phyloP scores from a whole-genome alignment of 53 echinoderm and acorn worm genomes.

The Apostichopus leukothele region DNA sequence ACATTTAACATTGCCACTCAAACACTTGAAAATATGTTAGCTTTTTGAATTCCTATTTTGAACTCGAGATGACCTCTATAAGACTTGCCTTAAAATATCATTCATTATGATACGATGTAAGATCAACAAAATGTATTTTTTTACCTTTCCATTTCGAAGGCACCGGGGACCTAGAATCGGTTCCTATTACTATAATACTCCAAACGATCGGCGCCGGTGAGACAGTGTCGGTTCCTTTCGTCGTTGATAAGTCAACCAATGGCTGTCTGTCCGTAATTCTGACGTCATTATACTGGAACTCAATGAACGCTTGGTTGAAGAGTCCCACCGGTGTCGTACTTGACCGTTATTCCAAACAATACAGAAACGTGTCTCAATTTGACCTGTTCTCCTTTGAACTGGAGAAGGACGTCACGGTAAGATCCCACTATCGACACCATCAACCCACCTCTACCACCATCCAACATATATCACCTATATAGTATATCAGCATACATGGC shows the following conservation, averaged over 20 bases:
- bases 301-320: constrained; percentile 24
- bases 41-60: constrained; percentile 62
- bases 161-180: constrained; percentile 19
- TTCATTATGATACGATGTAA: neutral
- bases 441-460: too few relatives aligned
- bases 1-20: neutral
- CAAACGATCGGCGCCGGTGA: neutral
- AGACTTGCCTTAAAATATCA: too few relatives aligned
- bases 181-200: constrained; percentile 11
- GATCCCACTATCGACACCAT: neutral
- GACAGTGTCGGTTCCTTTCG: constrained; percentile 13
- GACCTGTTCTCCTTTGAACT: constrained; percentile 30
- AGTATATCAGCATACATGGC: too few relatives aligned
- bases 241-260: constrained; percentile 31
- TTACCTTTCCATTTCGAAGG: neutral
- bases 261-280: constrained; percentile 32
- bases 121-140: neutral
- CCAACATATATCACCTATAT: neutral
- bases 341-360: constrained; percentile 7
- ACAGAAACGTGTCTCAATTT: constrained; percentile 23
- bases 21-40: constrained; percentile 38
- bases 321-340: constrained; percentile 6
- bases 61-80: constrained; percentile 54
- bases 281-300: constrained; percentile 39
- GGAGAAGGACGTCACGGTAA: constrained; percentile 15